Conservation (phyloP, 2,797 vertebrate species). For the Antennarius maculatus region DNA sequence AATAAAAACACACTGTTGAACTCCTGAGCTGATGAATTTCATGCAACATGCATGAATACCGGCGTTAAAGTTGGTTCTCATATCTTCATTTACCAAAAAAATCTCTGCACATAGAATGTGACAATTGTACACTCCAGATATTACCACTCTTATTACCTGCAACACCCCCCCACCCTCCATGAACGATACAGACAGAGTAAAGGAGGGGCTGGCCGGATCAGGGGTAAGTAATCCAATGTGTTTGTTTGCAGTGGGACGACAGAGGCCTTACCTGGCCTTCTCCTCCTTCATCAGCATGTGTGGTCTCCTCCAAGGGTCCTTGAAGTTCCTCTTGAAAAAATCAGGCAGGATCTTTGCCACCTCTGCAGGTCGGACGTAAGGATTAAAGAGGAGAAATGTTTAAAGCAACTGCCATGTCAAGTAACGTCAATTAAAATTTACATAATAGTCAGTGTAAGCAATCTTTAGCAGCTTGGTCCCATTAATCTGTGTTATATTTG, state of each 20-base stretch:
- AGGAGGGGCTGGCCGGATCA: slow-evolving; percentile 24
- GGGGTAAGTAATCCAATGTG: slow-evolving; percentile 10
- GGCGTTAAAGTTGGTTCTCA: background rate
- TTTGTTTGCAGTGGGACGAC: slow-evolving; percentile 28
- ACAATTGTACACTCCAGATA: background rate
- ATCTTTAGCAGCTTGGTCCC: background rate
- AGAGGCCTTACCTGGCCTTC: slow-evolving; percentile 78
- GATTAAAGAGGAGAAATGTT: slow-evolving; percentile 8
- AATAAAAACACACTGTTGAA: background rate
- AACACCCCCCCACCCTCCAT: slow-evolving; percentile 1
- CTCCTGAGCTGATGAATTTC: background rate
- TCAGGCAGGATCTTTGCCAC: slow-evolving; percentile 88
- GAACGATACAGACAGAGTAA: slow-evolving; percentile 33
- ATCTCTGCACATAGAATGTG: background rate
- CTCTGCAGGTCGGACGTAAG: slow-evolving; percentile 67
- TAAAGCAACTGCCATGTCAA: too few relatives aligned
- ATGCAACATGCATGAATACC: background rate
- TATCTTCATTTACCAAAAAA: background rate
- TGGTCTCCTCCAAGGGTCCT: slow-evolving; percentile 86
- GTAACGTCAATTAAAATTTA: background rate
- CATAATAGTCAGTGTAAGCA: background rate
- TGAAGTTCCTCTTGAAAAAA: slow-evolving; percentile 86
- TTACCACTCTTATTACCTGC: slow-evolving; percentile 32
- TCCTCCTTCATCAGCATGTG: slow-evolving; percentile 81
- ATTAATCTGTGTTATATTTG: background rate